Base-by-base conservation (phyloP, 2,113 vertebrate species). In the Coregonus clupeaformis region DNA sequence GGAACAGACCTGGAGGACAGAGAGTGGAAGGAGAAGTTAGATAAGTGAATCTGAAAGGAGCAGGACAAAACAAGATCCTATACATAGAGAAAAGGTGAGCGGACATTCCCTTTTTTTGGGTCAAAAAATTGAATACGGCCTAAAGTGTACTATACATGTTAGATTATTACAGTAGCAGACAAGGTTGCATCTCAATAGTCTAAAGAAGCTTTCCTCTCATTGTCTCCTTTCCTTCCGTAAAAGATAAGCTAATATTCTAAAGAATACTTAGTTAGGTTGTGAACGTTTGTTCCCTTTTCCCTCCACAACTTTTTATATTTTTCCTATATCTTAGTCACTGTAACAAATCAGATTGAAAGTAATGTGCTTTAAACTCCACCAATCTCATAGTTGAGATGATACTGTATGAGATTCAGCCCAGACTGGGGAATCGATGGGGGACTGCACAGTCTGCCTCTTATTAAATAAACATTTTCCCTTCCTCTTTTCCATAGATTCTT, bases 1-100 rank as follows among this genome's bases (percentile, higher is more conserved):
- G 97, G 91, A 97, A 98, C 27, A 98, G 84, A 30, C 97, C 96
- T 98, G 84, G 0, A 9, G 64, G 45, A 24, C 52, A 55, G 18
- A 68, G 65, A 29, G 65, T 27, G 16, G 65, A 36, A 20, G 30
- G 65, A 67, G 65, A 32, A 18, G 29, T 20, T n/a, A 32, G 18
- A 36, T 5, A 20, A 63, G 74, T 18, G 49, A 74, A 72, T 69
- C 6, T 45, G 55, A 18, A n/a, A 63, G 49, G 49, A 14, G n/a
- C 25, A 14, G 62, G 13, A 59, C 12, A 14, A 14, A 52, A 52
- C 49, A 18, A 16, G 3, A 11, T 49, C 9, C 32, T 49, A 14
- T 4, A 14, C 47, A 11, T 14, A 13, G 47, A 52, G 2, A 42
- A 18, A 52, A 52, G 47, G 14, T 52, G 47, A 18, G 36, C 4